Conservation (phyloP, 37 sponge, comb jelly and placozoan genomes). For the Agelas oroides region DNA sequence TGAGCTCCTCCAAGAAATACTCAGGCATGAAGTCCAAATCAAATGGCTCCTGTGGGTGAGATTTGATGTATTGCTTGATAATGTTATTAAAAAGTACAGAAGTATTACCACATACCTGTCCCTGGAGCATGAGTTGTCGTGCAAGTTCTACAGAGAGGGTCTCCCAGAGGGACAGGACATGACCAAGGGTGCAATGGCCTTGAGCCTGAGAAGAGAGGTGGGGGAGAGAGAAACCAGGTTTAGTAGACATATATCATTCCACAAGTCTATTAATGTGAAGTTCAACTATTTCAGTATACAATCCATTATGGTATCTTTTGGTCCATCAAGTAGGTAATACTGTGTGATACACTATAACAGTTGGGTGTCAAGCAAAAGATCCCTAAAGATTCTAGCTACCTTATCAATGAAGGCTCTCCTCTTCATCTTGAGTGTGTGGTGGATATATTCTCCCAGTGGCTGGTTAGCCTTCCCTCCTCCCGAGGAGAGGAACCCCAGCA, state of each 20-base stretch:
- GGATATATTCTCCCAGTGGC: slow-evolving; percentile 49
- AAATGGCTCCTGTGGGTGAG: background rate
- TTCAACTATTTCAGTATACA: background rate
- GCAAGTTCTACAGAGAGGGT: slow-evolving; percentile 63
- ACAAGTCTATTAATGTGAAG: background rate
- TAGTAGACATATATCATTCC: background rate
- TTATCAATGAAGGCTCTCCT: slow-evolving; percentile 44
- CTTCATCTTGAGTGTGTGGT: slow-evolving; percentile 47
- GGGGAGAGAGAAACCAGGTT: background rate
- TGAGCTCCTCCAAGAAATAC: background rate
- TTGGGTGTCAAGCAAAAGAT: background rate
- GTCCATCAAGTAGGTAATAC: no score
- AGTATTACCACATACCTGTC: slow-evolving; percentile 21
- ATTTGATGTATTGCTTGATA: no score
- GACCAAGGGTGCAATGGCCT: slow-evolving; percentile 42
- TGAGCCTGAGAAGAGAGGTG: slow-evolving; percentile 6
- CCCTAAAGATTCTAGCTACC: no score
- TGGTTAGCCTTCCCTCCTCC: slow-evolving; percentile 54
- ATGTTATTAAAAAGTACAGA: no score
- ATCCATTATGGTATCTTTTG: no score
- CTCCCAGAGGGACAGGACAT: slow-evolving; percentile 76
- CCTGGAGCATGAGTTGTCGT: slow-evolving; percentile 23
- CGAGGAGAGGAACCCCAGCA: no score
- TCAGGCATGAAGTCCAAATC: no score
- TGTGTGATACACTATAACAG: background rate